These are phyloP conservation scores for Zophobas morio DNA, from an alignment of 1,140 invertebrate genomes.

Conservation along the genomic window DNA sequence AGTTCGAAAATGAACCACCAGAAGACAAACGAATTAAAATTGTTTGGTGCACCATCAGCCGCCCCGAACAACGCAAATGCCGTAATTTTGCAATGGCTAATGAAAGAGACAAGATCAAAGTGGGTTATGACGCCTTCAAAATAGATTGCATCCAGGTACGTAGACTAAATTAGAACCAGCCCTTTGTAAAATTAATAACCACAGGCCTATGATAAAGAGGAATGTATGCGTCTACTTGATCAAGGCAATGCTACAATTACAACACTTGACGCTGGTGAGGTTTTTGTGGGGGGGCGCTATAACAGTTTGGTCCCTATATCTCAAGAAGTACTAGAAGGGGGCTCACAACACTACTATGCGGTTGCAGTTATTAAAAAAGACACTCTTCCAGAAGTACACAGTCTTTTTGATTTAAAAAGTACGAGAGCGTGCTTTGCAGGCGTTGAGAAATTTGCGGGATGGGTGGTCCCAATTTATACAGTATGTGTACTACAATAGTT, in stretches of 20 bases:
- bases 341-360: slow-evolving; percentile 80
- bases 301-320: slow-evolving; percentile 93
- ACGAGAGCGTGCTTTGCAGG: slow-evolving; percentile 91
- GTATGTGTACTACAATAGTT: slow-evolving; percentile 69
- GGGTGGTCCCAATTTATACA: slow-evolving; percentile 90
- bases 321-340: slow-evolving; percentile 79
- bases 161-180: background rate
- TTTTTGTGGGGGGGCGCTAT: slow-evolving; percentile 92
- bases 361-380: slow-evolving; percentile 88
- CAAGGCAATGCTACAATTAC: slow-evolving; percentile 87
- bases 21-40: slow-evolving; percentile 60
- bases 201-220: slow-evolving; percentile 82
- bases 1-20: slow-evolving; percentile 47
- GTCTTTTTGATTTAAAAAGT: slow-evolving; percentile 79
- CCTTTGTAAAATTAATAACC: background rate
- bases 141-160: slow-evolving; percentile 76
- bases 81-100: slow-evolving; percentile 78
- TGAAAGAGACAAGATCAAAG: slow-evolving; percentile 74
- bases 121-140: slow-evolving; percentile 75
- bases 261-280: slow-evolving; percentile 91
- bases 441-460: slow-evolving; percentile 92
- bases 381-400: slow-evolving; percentile 74
- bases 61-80: slow-evolving; percentile 84
- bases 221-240: slow-evolving; percentile 86
- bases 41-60: slow-evolving; percentile 85